Evolutionary conservation across 2,113 vertebrate genomes (phyloP), one percentile per base, ranked within the genome.

Genomic region (Eonycteris spelaea): DNA sequence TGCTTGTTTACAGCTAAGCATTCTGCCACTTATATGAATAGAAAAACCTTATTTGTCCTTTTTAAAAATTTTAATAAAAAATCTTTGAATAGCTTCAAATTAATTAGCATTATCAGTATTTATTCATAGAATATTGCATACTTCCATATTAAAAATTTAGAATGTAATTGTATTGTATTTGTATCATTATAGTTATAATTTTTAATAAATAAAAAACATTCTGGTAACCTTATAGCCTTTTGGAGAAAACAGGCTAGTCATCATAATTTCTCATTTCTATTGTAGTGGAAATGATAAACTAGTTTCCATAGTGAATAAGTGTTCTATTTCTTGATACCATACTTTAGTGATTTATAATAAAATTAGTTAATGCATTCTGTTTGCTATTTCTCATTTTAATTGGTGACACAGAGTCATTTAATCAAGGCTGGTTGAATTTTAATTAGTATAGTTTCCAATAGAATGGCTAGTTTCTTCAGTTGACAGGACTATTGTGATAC

Each of bases 351-450:
- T 87, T 95, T 90, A 80, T 77, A 90, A 75, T 53, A 95, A 77
- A 30, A 88, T 94, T 90, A 75, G 67, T 91, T 96, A 77, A 91
- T 38, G 86, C 11, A 80, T 38, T 71, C 11, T 73, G 16, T 87
- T 84, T 90, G 40, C 1, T 90, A 15, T 90, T 92, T 95, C 86
- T 97, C 26, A 63, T 33, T 86, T 83, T 94, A 91, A 92, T 84
- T 96, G 61, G 51, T 21, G 79, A 10, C 75, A 68, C 43, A 91
- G 48, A 78, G 57, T 84, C 38, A 96, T 33, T 88, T 86, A 91
- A 89, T 90, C 40, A 84, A 95, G 86, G 28, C 9, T 55, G 3
- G 21, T 45, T 83, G 43, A 92, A 90, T 92, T 84, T 84, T 16
- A 93, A 30, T 87, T 91, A 87, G 33, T 43, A 75, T 16, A 67